These are phyloP conservation scores for Nephrocerus scutellatus DNA, from an alignment of 2,888 invertebrate genomes.

Conservation along the genomic window DNA sequence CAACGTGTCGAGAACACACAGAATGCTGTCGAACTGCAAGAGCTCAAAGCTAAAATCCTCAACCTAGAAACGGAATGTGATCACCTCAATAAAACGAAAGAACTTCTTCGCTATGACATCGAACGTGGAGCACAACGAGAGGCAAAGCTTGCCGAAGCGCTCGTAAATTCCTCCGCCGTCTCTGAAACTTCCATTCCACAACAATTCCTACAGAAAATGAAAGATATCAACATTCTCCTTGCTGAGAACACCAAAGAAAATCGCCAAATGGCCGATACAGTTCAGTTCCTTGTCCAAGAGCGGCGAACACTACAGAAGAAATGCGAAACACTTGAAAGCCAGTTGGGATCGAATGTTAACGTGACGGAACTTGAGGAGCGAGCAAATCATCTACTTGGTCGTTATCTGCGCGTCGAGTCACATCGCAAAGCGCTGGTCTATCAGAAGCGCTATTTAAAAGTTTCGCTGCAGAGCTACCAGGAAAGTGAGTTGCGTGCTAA, in stretches of 20 bases:
- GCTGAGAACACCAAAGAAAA: constrained; percentile 51
- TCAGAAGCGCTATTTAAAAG: constrained; percentile 82
- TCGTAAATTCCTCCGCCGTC: constrained; percentile 36
- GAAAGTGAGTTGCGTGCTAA: constrained; percentile 41
- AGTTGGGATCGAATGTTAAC: constrained; percentile 30
- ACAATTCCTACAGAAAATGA: constrained; percentile 46
- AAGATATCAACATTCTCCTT: constrained; percentile 51
- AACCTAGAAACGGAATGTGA: constrained; percentile 35
- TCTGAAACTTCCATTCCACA: constrained; percentile 44
- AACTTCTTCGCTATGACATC: constrained; percentile 40
- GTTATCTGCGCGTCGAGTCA: constrained; percentile 73
- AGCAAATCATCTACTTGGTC: constrained; percentile 56
- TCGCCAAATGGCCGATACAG: constrained; percentile 49
- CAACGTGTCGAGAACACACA: constrained; percentile 42
- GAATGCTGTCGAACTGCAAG: constrained; percentile 39
- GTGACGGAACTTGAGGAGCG: constrained; percentile 44
- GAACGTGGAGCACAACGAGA: constrained; percentile 44
- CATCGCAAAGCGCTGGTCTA: constrained; percentile 80
- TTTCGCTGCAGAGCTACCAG: constrained; percentile 52
- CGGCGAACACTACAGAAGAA: constrained; percentile 48
- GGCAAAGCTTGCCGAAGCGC: constrained; percentile 40
- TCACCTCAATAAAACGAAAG: constrained; percentile 34
- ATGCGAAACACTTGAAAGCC: constrained; percentile 46
- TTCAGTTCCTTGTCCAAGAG: constrained; percentile 48
- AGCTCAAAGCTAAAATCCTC: constrained; percentile 33